Percentiles rank a stretch among this genome's conserved stretches.
phyloP scores from a whole-genome alignment of 2,797 vertebrate genomes.

The Furcifer pardalis region DNA sequence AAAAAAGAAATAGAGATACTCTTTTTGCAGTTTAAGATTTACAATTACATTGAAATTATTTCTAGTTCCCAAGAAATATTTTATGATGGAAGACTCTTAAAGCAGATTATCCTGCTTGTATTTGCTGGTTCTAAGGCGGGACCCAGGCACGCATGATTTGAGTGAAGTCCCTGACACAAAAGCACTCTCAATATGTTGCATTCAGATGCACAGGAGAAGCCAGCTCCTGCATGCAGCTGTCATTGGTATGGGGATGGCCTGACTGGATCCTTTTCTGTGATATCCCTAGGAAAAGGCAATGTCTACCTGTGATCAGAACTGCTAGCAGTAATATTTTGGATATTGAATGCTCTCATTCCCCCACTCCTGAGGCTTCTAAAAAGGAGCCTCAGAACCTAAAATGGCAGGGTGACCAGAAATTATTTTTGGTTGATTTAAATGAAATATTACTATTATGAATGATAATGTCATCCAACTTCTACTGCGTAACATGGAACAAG shows the following conservation, averaged over 20 bases:
- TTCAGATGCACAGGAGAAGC: not conserved
- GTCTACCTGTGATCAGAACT: no score
- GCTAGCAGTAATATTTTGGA: no score
- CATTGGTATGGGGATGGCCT: not conserved
- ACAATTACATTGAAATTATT: conserved; percentile 29
- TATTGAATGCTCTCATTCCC: no score
- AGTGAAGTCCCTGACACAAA: not conserved
- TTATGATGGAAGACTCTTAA: conserved; percentile 11
- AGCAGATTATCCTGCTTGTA: not conserved
- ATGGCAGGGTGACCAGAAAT: no score
- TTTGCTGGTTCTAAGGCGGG: not conserved
- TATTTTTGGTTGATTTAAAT: no score
- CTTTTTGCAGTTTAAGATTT: not conserved
- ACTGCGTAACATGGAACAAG: no score
- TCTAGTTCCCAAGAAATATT: conserved; percentile 15
- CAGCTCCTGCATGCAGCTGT: not conserved
- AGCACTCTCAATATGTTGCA: not conserved
- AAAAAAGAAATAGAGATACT: not conserved
- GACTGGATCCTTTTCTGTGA: not conserved
- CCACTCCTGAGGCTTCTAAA: no score
- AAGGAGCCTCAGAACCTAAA: no score
- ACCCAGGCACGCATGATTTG: not conserved
- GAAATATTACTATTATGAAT: no score
- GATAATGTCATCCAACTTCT: no score
- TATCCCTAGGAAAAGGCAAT: no score